These are phyloP conservation scores for Gobionotothen gibberifrons DNA, from an alignment of 2,797 vertebrate species.

Conservation along the genomic window DNA sequence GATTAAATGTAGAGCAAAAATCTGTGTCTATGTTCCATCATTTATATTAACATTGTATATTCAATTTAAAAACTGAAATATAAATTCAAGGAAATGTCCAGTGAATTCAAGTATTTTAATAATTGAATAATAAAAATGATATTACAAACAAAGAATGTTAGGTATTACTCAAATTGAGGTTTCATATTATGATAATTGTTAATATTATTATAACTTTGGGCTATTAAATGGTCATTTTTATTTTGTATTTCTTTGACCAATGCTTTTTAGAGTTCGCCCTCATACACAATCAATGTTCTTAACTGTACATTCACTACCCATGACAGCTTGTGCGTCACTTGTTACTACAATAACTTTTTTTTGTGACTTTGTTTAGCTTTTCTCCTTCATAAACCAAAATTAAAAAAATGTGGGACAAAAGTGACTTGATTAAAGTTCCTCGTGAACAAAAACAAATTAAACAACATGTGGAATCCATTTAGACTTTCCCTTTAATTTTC, in stretches of 20 bases:
- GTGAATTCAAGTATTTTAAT: background rate
- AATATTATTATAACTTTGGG: too few species aligned
- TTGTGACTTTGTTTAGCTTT: background rate
- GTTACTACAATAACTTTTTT: too few species aligned
- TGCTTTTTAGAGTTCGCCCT: too few species aligned
- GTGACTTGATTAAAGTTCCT: background rate
- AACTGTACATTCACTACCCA: too few species aligned
- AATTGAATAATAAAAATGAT: background rate
- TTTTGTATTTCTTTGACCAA: too few species aligned
- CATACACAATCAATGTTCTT: too few species aligned
- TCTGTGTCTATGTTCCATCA: background rate
- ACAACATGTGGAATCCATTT: constrained; percentile 9
- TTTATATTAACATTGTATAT: background rate
- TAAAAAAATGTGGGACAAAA: too few species aligned
- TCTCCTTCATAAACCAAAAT: background rate
- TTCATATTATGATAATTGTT: too few species aligned
- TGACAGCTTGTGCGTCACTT: too few species aligned
- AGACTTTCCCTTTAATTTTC: constrained; percentile 38
- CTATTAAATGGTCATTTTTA: too few species aligned
- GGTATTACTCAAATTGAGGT: background rate
- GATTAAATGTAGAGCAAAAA: background rate
- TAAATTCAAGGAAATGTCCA: background rate
- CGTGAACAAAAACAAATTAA: background rate
- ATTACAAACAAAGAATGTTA: background rate
- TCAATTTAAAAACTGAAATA: background rate